Evolutionary conservation across 35 echinoderm and acorn worm species (phyloP).

Genomic region (Strongylocentrotus purpuratus): DNA sequence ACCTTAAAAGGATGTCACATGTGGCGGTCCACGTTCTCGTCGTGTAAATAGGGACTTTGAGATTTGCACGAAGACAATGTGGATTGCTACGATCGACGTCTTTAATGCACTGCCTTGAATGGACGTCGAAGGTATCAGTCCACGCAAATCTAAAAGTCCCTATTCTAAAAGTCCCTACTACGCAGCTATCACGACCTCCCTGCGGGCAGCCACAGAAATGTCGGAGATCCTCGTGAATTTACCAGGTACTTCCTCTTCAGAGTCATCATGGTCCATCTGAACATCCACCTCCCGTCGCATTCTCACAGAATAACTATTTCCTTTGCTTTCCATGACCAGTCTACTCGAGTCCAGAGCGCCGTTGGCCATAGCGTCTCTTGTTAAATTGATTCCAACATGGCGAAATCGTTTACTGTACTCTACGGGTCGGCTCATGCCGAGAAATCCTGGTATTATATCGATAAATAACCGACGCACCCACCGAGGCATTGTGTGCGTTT

Average conservation of each 20-base stretch:
- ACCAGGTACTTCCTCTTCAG: conserved; percentile 58
- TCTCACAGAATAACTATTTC: conserved; percentile 87
- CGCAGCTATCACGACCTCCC: too few relatives aligned
- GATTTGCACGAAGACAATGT: too few relatives aligned
- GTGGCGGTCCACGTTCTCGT: too few relatives aligned
- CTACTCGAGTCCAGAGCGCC: conserved; percentile 60
- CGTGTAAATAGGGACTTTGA: too few relatives aligned
- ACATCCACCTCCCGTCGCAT: conserved; percentile 64
- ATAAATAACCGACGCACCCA: conserved; percentile 81
- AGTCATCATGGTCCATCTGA: conserved; percentile 47
- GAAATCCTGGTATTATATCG: conserved; percentile 76
- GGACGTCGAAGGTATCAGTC: too few relatives aligned
- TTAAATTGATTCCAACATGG: conserved; percentile 77
- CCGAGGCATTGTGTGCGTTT: conserved; percentile 85
- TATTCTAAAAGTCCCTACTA: too few relatives aligned
- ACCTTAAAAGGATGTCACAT: too few relatives aligned
- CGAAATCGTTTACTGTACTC: conserved; percentile 71
- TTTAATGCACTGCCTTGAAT: too few relatives aligned
- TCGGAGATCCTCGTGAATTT: neutral
- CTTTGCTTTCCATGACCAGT: conserved; percentile 89
- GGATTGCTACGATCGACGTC: too few relatives aligned
- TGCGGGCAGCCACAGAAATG: too few relatives aligned
- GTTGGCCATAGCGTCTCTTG: conserved; percentile 65
- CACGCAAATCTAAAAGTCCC: too few relatives aligned
- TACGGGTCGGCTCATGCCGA: conserved; percentile 87